A percentile compares a stretch with the other conserved stretches of the same genome.
These are phyloP conservation scores for Hemibagrus wyckioides DNA, from an alignment of 2,113 vertebrate genomes.

Conservation along the genomic window DNA sequence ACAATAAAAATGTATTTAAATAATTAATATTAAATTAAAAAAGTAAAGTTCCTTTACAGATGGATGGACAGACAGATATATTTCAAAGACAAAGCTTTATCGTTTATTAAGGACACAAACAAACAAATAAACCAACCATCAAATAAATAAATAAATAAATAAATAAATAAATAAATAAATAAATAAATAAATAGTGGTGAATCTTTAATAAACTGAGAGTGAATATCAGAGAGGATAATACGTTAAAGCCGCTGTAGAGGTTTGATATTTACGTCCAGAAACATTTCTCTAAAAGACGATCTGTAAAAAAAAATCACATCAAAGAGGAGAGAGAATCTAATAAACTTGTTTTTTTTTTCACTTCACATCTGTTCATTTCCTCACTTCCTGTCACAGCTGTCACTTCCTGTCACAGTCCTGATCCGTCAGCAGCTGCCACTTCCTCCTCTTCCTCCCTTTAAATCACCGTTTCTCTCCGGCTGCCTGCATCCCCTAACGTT, in stretches of 20 bases:
- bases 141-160: not conserved
- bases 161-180: not conserved
- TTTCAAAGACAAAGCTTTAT: too few relatives aligned
- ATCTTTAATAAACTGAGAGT: not conserved
- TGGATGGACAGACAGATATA: too few relatives aligned
- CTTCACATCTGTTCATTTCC: constrained; percentile 12
- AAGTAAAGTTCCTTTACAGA: too few relatives aligned
- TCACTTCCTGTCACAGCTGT: constrained; percentile 9
- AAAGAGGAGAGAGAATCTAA: not conserved
- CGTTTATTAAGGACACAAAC: too few relatives aligned
- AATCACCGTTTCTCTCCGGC: constrained; percentile 63
- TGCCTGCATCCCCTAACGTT: constrained; percentile 60
- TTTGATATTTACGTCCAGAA: not conserved
- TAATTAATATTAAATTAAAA: too few relatives aligned
- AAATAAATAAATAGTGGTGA: not conserved
- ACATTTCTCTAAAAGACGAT: too few relatives aligned
- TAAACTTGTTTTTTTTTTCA: not conserved
- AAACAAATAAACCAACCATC: too few relatives aligned
- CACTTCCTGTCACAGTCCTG: too few relatives aligned
- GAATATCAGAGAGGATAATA: too few relatives aligned
- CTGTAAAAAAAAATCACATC: not conserved
- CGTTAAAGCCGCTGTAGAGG: not conserved
- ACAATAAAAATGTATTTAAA: too few relatives aligned
- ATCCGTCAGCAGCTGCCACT: not conserved
- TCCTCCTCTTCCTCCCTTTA: constrained; percentile 58